Conservation (phyloP, 2,888 invertebrate genomes). For the Tetanocera ferruginea region DNA sequence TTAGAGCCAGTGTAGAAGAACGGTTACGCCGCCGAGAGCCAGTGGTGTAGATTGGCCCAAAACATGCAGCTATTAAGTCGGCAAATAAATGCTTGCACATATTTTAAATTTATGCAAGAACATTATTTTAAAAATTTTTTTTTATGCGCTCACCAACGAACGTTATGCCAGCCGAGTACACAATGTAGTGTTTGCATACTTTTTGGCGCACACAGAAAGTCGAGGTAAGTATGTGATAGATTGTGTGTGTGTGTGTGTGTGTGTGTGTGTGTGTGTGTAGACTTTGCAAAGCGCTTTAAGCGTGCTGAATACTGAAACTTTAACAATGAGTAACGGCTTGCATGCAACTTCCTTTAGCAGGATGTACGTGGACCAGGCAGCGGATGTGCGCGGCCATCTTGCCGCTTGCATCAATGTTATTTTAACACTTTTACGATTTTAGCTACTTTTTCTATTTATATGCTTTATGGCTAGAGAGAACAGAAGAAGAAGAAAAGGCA, state of each 20-base stretch:
- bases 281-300: no score
- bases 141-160: no score
- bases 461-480: no score
- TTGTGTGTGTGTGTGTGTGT: no score
- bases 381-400: slow-evolving; percentile 33
- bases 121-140: slow-evolving; percentile 26
- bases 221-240: no score
- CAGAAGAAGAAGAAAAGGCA: background rate
- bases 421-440: no score
- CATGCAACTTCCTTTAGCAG: slow-evolving; percentile 24
- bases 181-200: background rate
- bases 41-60: background rate
- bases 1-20: no score
- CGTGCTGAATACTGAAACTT: no score
- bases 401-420: background rate
- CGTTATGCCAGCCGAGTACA: no score
- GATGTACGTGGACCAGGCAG: slow-evolving; percentile 4
- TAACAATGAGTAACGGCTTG: no score
- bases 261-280: no score
- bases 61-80: slow-evolving; percentile 9
- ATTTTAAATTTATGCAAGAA: slow-evolving; percentile 26
- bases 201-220: background rate
- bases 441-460: no score
- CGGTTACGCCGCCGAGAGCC: background rate
- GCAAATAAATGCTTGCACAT: slow-evolving; percentile 34